Conservation (phyloP, 37 sponge, comb jelly and placozoan species). For the Petrosia ficiformis region DNA sequence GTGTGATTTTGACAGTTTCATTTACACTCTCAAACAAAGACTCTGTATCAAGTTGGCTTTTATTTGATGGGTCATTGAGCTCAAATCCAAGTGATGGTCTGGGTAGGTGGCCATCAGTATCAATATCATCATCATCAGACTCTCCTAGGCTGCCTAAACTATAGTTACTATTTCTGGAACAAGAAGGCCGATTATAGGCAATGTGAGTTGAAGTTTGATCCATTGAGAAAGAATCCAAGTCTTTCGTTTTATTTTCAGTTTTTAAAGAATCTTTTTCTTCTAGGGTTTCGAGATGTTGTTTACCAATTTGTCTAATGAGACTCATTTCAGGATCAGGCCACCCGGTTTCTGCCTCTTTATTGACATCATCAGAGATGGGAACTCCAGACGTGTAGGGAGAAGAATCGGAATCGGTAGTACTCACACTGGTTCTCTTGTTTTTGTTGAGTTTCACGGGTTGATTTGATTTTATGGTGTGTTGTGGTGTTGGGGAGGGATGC, state of each 20-base stretch:
- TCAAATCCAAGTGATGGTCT: not conserved
- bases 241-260: not conserved
- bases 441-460: too few species aligned
- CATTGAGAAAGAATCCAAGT: not conserved
- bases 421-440: constrained; percentile 22
- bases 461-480: too few species aligned
- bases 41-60: not conserved
- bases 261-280: too few species aligned
- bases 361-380: constrained; percentile 12
- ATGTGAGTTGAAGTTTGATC: too few species aligned
- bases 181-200: not conserved
- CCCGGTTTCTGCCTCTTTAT: not conserved
- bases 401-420: constrained; percentile 56
- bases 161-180: not conserved
- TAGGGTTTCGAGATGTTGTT: too few species aligned
- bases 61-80: too few species aligned
- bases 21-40: not conserved
- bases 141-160: too few species aligned
- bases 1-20: not conserved
- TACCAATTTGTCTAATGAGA: too few species aligned
- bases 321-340: constrained; percentile 8
- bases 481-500: too few species aligned
- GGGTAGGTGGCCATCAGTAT: too few species aligned
- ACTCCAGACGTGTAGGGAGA: constrained; percentile 67
- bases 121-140: not conserved